phyloP scores from a whole-genome alignment of 1,140 invertebrate species.

The Babylonia areolata region DNA sequence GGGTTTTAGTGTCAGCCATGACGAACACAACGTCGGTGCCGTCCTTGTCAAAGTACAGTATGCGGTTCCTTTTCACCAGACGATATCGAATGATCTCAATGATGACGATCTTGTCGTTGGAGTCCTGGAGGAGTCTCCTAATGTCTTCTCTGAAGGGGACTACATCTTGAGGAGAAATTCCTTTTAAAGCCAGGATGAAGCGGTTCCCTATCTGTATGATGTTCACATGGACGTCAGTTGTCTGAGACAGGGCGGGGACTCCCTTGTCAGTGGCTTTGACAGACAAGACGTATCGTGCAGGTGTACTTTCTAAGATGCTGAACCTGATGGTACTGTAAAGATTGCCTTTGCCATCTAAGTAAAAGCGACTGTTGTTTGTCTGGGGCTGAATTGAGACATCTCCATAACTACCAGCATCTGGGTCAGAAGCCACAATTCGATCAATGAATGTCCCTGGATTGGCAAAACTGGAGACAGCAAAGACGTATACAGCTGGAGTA shows the following conservation, averaged over 20 bases:
- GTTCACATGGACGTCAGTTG: conserved; percentile 49
- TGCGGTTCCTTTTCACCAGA: neutral
- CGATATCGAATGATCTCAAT: conserved; percentile 34
- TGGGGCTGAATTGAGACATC: conserved; percentile 32
- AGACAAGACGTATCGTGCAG: conserved; percentile 40
- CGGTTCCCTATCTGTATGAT: conserved; percentile 49
- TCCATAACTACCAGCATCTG: conserved; percentile 46
- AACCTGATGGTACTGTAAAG: conserved; percentile 40
- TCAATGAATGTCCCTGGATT: neutral
- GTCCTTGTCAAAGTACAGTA: conserved; percentile 34
- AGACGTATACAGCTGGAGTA: conserved; percentile 23
- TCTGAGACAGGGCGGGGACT: neutral
- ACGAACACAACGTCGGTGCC: conserved; percentile 64
- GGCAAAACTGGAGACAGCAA: conserved; percentile 21
- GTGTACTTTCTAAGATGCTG: conserved; percentile 4
- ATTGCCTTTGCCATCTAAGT: conserved; percentile 35
- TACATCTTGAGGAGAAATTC: conserved; percentile 28
- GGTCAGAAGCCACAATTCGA: conserved; percentile 40
- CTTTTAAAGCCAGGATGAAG: conserved; percentile 47
- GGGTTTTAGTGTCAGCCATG: conserved; percentile 47
- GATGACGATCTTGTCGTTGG: conserved; percentile 38
- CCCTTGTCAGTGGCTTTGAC: conserved; percentile 47
- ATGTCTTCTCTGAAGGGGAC: conserved; percentile 44
- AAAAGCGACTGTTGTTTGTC: conserved; percentile 38
- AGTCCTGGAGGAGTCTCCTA: conserved; percentile 22